Percentiles rank a stretch among this genome's conserved stretches.
Conservation (phyloP, 2,113 vertebrate species). For the Phylloscopus whistleri region DNA sequence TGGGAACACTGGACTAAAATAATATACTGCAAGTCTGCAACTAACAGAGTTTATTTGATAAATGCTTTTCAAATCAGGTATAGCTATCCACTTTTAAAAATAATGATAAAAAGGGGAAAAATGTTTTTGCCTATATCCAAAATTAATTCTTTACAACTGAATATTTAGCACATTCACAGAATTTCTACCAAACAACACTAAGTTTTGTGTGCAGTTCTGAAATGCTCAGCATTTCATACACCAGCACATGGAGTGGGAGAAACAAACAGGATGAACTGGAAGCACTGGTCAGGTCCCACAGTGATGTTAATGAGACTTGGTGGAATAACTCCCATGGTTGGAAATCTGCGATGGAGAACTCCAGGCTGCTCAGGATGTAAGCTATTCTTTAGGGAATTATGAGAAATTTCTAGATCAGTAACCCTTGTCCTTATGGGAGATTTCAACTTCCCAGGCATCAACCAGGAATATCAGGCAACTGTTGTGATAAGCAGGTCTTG, state of each 20-base stretch:
- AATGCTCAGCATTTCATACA: background rate
- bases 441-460: background rate
- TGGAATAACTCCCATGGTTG: accelerated
- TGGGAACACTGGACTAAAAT: background rate
- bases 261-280: background rate
- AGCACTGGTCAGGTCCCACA: background rate
- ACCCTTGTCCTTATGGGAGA: too few species aligned
- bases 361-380: background rate
- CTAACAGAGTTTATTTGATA: background rate
- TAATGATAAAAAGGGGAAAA: background rate
- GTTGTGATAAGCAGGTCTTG: background rate
- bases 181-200: background rate
- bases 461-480: background rate
- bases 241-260: accelerated
- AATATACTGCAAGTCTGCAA: background rate
- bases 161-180: background rate
- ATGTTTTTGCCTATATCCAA: background rate
- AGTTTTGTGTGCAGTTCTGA: background rate
- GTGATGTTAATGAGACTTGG: background rate
- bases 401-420: background rate
- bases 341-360: background rate
- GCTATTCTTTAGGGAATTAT: background rate
- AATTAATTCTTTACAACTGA: background rate
- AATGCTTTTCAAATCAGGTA: background rate
- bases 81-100: background rate